These are phyloP conservation scores for Macquaria australasica DNA, from an alignment of 2,113 vertebrate species.

Conservation along the genomic window DNA sequence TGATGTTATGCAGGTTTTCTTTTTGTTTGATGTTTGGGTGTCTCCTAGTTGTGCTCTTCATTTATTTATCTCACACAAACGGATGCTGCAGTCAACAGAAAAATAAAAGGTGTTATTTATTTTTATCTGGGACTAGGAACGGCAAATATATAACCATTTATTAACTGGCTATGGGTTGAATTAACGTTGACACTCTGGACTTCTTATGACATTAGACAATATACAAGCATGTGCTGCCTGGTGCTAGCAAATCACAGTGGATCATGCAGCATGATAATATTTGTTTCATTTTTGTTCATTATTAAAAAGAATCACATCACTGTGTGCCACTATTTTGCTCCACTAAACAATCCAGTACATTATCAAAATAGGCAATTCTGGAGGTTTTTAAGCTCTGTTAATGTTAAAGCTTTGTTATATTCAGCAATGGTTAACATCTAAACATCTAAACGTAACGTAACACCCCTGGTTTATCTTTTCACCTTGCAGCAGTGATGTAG, in stretches of 20 bases:
- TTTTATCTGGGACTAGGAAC: not conserved
- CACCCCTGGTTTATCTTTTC: not conserved
- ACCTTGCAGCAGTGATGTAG: not conserved
- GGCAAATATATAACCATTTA: not conserved
- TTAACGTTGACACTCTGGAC: too few species aligned
- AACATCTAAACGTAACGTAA: not conserved
- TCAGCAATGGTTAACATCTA: not conserved
- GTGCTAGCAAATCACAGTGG: too few species aligned
- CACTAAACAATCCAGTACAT: too few species aligned
- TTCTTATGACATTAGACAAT: too few species aligned
- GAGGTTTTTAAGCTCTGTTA: not conserved
- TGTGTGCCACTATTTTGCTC: too few species aligned
- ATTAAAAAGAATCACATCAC: not conserved
- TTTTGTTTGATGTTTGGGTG: not conserved
- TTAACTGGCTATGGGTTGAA: not conserved
- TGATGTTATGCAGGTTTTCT: not conserved
- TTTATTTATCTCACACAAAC: conserved; percentile 7
- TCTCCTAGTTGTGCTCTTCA: not conserved
- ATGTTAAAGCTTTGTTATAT: not conserved
- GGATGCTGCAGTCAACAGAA: not conserved
- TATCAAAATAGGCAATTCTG: too few species aligned
- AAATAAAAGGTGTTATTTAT: not conserved
- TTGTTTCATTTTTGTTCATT: too few species aligned
- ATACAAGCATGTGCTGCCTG: too few species aligned
- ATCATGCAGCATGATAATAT: too few species aligned